Conservation (phyloP, 2,797 vertebrate genomes). For the Takifugu ocellatus region DNA sequence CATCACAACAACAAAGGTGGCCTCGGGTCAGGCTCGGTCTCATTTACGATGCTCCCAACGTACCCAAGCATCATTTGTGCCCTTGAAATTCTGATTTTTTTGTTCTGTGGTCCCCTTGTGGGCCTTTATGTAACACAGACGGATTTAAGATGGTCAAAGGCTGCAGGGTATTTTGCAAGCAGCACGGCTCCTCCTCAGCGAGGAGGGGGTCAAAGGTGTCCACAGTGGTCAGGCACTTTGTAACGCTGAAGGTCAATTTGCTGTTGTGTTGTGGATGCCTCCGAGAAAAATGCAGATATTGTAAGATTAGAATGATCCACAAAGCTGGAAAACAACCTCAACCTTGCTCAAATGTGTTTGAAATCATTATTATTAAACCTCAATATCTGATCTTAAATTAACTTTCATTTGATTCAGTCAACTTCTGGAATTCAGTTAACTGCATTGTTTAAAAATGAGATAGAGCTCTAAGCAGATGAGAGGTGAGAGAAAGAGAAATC, state of each 20-base stretch:
- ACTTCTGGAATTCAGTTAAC: too few relatives aligned
- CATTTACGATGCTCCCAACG: constrained; percentile 6
- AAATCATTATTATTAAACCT: too few relatives aligned
- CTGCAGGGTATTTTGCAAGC: constrained; percentile 7
- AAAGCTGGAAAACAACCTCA: too few relatives aligned
- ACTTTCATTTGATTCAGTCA: too few relatives aligned
- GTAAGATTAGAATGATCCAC: too few relatives aligned
- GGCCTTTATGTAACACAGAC: constrained; percentile 20
- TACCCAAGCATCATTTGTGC: background rate
- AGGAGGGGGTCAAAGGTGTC: constrained; percentile 32
- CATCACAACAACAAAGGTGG: constrained; percentile 8
- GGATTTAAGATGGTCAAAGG: background rate
- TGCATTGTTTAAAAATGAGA: too few relatives aligned
- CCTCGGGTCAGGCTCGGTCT: background rate
- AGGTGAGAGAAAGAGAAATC: too few relatives aligned
- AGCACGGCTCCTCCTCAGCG: constrained; percentile 4
- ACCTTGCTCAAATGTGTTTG: too few relatives aligned
- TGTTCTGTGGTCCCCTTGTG: constrained; percentile 1
- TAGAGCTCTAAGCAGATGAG: too few relatives aligned
- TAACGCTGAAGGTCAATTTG: constrained; percentile 12
- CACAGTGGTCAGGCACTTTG: constrained; percentile 14
- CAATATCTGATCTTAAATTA: too few relatives aligned
- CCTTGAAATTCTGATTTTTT: constrained; percentile 3
- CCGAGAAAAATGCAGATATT: constrained; percentile 19
- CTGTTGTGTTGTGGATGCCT: constrained; percentile 17